Percentiles rank a stretch among this genome's conserved stretches.
Evolutionary conservation across 30 jellyfish, hydroid and myxozoan genomes (phyloP).

Genomic region (Aurelia aurita complex sp. Pacific): DNA sequence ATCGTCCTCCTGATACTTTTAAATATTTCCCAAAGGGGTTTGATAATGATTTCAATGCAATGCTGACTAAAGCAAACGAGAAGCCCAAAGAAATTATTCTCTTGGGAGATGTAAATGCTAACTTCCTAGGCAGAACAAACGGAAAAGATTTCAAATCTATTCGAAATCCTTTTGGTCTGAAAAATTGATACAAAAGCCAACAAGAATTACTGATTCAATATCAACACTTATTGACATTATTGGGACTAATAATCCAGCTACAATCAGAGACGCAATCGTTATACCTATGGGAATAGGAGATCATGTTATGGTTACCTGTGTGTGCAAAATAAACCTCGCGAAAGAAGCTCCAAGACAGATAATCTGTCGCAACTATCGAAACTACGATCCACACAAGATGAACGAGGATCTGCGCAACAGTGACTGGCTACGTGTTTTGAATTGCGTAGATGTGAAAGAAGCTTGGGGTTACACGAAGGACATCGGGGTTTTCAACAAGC

Average conservation of each 20-base stretch:
- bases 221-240: neutral
- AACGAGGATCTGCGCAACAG: too few relatives aligned
- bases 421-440: too few relatives aligned
- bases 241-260: conserved; percentile 14
- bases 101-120: conserved; percentile 11
- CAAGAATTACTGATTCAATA: conserved; percentile 67
- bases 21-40: conserved; percentile 51
- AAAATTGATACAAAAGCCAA: conserved; percentile 65
- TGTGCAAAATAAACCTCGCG: conserved; percentile 68
- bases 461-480: conserved; percentile 57
- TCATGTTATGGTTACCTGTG: conserved; percentile 79
- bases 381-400: neutral
- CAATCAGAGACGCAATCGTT: conserved; percentile 66
- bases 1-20: conserved; percentile 66
- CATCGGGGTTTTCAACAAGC: conserved; percentile 54
- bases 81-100: conserved; percentile 45
- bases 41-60: conserved; percentile 58
- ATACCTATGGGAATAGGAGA: conserved; percentile 77
- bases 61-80: conserved; percentile 60
- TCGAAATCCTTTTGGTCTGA: conserved; percentile 51
- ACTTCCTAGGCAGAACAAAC: conserved; percentile 40
- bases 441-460: too few relatives aligned
- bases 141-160: conserved; percentile 46
- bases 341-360: conserved; percentile 62
- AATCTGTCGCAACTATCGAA: conserved; percentile 73